Evolutionary conservation across 1,140 invertebrate genomes (phyloP).

Genomic region (Lethrus apterus): DNA sequence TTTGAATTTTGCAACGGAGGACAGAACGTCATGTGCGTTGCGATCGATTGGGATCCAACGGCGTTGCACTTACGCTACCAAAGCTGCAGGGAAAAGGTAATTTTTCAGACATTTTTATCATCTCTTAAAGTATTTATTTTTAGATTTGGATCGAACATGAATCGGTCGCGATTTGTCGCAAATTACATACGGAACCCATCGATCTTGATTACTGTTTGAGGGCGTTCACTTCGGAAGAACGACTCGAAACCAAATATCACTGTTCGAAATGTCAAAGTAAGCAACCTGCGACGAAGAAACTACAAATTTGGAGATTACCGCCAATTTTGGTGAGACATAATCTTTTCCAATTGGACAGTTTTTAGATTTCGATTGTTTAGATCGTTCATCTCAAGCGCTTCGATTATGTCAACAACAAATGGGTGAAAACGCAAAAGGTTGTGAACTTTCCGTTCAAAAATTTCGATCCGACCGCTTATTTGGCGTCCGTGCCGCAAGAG

Average conservation of each 20-base stretch:
- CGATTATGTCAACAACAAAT: conserved; percentile 78
- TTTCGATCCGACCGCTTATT: conserved; percentile 74
- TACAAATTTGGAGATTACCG: conserved; percentile 84
- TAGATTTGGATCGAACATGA: conserved; percentile 65
- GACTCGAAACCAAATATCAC: conserved; percentile 76
- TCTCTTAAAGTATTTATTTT: conserved; percentile 12
- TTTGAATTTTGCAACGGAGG: conserved; percentile 32
- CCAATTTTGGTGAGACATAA: conserved; percentile 64
- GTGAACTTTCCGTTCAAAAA: conserved; percentile 78
- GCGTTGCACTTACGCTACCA: conserved; percentile 84
- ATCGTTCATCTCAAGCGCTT: conserved; percentile 86
- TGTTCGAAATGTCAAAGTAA: conserved; percentile 74
- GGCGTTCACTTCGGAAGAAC: conserved; percentile 79
- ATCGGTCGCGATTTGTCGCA: conserved; percentile 59
- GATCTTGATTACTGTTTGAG: conserved; percentile 72
- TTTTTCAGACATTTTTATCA: conserved; percentile 18
- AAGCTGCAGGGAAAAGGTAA: conserved; percentile 67
- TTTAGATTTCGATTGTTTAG: conserved; percentile 41
- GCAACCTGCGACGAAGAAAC: conserved; percentile 77
- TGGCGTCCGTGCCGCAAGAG: conserved; percentile 68
- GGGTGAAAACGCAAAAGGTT: conserved; percentile 90
- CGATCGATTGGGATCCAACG: conserved; percentile 86
- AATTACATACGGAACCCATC: conserved; percentile 68
- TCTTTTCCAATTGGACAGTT: background rate
- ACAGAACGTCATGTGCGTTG: conserved; percentile 45